Evolutionary conservation across 1,140 invertebrate genomes (phyloP), one percentile per base, ranked within the genome.

Genomic region (Agrypnia vestita): DNA sequence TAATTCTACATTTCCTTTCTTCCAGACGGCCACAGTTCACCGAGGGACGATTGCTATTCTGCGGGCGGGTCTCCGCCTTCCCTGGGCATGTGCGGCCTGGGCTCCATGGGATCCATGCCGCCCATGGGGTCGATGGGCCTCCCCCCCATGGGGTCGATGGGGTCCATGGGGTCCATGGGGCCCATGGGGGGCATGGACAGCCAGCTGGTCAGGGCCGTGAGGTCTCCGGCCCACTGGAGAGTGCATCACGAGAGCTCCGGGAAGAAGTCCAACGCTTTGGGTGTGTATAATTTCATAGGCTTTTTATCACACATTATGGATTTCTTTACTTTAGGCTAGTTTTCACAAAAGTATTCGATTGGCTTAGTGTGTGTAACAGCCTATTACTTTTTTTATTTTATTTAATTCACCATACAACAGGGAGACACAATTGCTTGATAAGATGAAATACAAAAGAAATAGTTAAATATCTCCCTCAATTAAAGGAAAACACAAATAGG

Each of bases 11-110:
- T 43, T 13, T 62, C 0, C 10, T 62, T 35, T 62, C 25, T 78
- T 79, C 35, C 75, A 83, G 82, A 83, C 61, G 82, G 76, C 12
- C 82, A 83, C 76, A 83, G 82, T 64, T 83, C 82, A n/a, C 82
- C 82, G 15, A 35, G 61, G 3, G 82, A 83, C 53, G 82, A 83
- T 53, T 83, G 82, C 43, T 83, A 83, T 35, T 83, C 82, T 25
- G 74, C 77, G 7, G 76, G 64, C 9, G 81, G 78, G 4, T 83
- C 82, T 9, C 82, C 82, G 10, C 82, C 82, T 0, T 80, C 82
- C 19, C 15, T 80, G 71, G 79, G 79, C 43, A 49, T 79, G 62
- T 83, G 82, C 76, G 79, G 82, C 4, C 61, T 83, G 21, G 79
- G 82, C 0, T 76, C 67, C 10, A 44, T 83, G 71, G 76, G 76